Conservation (phyloP, 2,113 vertebrate species). For the Pycnonotus jocosus region DNA sequence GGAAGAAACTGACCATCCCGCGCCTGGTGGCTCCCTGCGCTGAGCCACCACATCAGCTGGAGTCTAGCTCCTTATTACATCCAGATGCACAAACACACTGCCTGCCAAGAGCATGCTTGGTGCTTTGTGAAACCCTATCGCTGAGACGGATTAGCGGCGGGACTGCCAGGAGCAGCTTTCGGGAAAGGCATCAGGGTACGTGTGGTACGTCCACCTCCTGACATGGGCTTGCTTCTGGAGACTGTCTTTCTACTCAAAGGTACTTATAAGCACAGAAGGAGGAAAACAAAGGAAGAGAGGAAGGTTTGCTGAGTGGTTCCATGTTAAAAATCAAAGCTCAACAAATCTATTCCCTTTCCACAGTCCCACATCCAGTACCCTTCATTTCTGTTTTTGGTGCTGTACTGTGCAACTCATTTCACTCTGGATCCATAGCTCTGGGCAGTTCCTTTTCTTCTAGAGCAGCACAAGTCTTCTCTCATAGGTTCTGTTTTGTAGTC, state of each 20-base stretch:
- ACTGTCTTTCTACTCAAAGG: background rate
- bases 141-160: background rate
- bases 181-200: background rate
- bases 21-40: background rate
- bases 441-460: background rate
- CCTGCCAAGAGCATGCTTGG: conserved; percentile 31
- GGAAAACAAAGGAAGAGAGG: background rate
- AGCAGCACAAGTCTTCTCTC: fast-evolving
- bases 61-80: conserved; percentile 47
- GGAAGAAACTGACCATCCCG: background rate
- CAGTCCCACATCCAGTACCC: background rate
- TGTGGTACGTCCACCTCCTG: background rate
- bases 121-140: conserved; percentile 38
- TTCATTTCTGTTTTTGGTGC: background rate
- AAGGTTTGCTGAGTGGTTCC: background rate
- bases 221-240: background rate
- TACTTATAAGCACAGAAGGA: background rate
- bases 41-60: conserved; percentile 1
- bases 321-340: background rate
- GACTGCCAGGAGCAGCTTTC: conserved; percentile 10
- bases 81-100: conserved; percentile 56
- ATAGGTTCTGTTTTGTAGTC: background rate
- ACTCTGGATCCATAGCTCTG: background rate
- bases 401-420: background rate
- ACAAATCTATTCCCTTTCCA: background rate